A percentile compares a stretch with the other conserved stretches of the same genome.
Evolutionary conservation across 1,140 invertebrate genomes (phyloP).

Genomic region (Stenopsyche tienmushanensis): DNA sequence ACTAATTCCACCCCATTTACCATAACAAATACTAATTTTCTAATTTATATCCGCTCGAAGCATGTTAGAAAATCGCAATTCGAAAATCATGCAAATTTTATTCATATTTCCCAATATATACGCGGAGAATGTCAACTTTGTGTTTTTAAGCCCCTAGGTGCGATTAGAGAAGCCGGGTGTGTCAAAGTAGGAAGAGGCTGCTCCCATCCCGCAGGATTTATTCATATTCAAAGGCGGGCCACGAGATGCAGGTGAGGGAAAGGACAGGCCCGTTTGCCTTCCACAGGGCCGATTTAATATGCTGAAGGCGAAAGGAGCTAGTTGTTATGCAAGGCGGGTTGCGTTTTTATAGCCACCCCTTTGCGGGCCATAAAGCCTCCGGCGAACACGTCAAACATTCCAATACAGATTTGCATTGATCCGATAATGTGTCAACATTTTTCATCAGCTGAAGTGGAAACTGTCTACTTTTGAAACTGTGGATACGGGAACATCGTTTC

Average conservation of each 20-base stretch:
- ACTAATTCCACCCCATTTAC: too few species aligned
- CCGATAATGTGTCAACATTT: slow-evolving; percentile 41
- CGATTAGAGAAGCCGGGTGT: not conserved
- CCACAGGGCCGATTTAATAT: slow-evolving; percentile 32
- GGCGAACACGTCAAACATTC: slow-evolving; percentile 40
- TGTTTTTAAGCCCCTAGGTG: too few species aligned
- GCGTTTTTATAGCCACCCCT: slow-evolving; percentile 35
- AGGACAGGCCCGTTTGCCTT: slow-evolving; percentile 15
- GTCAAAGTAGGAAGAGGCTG: not conserved
- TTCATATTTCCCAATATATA: too few species aligned
- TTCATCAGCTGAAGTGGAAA: slow-evolving; percentile 31
- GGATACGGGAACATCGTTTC: too few species aligned
- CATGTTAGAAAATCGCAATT: too few species aligned
- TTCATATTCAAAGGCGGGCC: slow-evolving; percentile 32
- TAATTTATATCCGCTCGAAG: too few species aligned
- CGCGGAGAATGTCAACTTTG: too few species aligned
- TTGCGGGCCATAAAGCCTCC: slow-evolving; percentile 33
- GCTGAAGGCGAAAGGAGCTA: slow-evolving; percentile 17
- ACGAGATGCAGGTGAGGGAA: not conserved
- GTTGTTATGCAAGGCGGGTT: slow-evolving; percentile 33
- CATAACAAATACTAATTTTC: too few species aligned
- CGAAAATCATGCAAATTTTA: too few species aligned
- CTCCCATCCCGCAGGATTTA: slow-evolving; percentile 15
- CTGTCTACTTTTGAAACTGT: too few species aligned
- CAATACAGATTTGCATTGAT: slow-evolving; percentile 41